Base-by-base conservation (phyloP, 2,113 vertebrate genomes). In the Callopanchax toddi region DNA sequence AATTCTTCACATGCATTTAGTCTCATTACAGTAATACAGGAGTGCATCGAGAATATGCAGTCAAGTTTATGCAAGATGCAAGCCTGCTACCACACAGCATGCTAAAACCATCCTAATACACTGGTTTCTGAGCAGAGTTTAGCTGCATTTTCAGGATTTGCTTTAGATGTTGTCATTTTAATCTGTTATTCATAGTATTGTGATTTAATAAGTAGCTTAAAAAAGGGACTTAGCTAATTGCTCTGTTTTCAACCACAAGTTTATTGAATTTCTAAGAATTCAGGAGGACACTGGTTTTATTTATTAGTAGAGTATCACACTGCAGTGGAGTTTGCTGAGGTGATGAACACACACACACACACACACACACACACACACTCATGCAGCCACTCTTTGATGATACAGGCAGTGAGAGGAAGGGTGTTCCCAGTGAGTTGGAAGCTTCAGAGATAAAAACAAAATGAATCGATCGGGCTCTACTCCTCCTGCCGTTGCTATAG, bases 401-500 rank as follows among this genome's bases (percentile, higher is more conserved):
- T 42, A 43, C 64, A 55, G 56, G 60, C 67, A 39, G 73, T 53
- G 59, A 78, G 74, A 84, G 63, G 40, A 44, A 44, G 85, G 83
- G 83, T 79, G 81, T 89, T 92, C 83, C 84, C 84, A 66, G 81
- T 75, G 79, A 89, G 76, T 71, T 87, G 48, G 46, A 72, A 62
- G 78, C 60, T 81, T 68, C 69, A 60, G 60, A 74, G 78, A 82
- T 78, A 50, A 55, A 75, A 58, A 60, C 83, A 20, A 74, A 71
- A 83, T 81, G 82, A 86, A 91, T 89, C 51, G 77, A 92, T 87
- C 51, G 23, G 62, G 70, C 75, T 81, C 37, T 49, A 15, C 61
- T 71, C 60, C 54, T 75, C 17, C 63, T 64, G 67, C 51, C 69
- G 89, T 92, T 88, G 72, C 90, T 78, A 92, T 90, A 83, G 88